Conservation (phyloP, 2,888 invertebrate species). For the Seladonia tumulorum region DNA sequence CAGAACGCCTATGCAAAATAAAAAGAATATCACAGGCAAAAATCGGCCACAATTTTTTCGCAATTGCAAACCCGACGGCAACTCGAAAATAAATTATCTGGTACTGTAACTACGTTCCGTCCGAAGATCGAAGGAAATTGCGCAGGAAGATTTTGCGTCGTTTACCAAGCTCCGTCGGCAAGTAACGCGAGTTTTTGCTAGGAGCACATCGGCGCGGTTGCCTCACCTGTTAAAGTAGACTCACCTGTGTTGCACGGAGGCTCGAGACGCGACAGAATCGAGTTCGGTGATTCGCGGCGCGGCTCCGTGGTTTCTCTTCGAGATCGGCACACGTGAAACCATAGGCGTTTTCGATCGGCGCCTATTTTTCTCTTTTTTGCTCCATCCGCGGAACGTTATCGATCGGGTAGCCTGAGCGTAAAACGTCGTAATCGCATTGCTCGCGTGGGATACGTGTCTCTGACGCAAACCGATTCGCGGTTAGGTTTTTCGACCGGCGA, state of each 20-base stretch:
- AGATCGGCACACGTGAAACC: not conserved
- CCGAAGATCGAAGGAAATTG: not conserved
- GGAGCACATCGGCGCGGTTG: not conserved
- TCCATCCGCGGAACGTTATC: conserved; percentile 17
- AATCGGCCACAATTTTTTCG: too few species aligned
- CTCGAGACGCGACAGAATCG: not conserved
- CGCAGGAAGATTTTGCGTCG: not conserved
- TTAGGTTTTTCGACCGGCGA: conserved; percentile 31
- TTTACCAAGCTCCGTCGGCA: not conserved
- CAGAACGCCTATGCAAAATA: too few species aligned
- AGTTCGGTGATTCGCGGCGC: not conserved
- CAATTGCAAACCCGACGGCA: too few species aligned
- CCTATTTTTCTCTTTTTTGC: not conserved
- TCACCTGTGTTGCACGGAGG: not conserved
- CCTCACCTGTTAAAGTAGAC: too few species aligned
- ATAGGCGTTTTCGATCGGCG: conserved; percentile 17
- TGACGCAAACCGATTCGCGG: conserved; percentile 56
- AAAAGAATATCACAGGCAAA: too few species aligned
- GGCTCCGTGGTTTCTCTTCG: not conserved
- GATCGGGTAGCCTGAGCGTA: conserved; percentile 29
- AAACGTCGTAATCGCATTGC: conserved; percentile 41
- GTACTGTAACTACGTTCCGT: too few species aligned
- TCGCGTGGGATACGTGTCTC: conserved; percentile 45
- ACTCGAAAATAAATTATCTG: too few species aligned
- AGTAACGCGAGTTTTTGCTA: not conserved